A percentile compares a stretch with the other conserved stretches of the same genome.
These are phyloP conservation scores for Brevimyrus niger DNA, from an alignment of 2,113 vertebrate genomes.

Conservation along the genomic window DNA sequence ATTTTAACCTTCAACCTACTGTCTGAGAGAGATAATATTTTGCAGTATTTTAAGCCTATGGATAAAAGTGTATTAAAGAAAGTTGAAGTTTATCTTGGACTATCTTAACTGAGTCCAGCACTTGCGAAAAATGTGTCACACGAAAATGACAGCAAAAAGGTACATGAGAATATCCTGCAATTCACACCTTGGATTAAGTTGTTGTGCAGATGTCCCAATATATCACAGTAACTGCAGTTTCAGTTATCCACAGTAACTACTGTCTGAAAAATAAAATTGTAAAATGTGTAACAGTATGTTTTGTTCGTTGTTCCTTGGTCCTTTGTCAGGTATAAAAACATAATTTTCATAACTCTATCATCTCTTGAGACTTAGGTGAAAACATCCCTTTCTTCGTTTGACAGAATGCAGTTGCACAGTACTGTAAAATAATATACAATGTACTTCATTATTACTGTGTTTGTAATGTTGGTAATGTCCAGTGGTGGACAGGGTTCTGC, in stretches of 20 bases:
- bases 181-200: neutral
- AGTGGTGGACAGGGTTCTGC: no score
- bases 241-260: neutral
- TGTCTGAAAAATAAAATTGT: neutral
- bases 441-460: neutral
- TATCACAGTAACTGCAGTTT: neutral
- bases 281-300: neutral
- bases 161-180: neutral
- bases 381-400: no score
- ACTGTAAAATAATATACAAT: neutral
- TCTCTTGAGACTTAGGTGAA: neutral
- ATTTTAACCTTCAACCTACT: neutral
- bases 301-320: neutral
- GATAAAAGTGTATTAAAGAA: neutral
- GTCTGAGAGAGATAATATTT: neutral
- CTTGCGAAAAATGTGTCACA: neutral
- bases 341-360: neutral
- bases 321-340: neutral
- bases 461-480: neutral
- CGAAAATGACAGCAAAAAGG: neutral
- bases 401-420: no score
- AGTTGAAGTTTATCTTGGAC: neutral
- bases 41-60: neutral
- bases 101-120: neutral
- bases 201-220: neutral